Conservation (phyloP, 30 jellyfish, hydroid and myxozoan species). For the Pelagia noctiluca region DNA sequence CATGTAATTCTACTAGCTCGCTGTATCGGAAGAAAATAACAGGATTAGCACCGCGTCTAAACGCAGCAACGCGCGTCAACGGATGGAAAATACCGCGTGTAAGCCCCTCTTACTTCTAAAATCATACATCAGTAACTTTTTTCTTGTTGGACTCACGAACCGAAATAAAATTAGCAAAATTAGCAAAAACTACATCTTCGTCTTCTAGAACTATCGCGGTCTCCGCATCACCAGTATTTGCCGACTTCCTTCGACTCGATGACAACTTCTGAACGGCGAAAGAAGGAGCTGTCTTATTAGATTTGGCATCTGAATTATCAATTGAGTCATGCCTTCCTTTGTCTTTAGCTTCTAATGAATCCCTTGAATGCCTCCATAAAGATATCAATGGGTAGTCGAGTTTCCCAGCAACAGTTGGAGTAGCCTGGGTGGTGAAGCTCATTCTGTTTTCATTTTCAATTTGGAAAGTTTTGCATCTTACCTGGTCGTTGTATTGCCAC, state of each 20-base stretch:
- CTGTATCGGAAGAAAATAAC: too few species aligned
- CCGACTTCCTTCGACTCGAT: slow-evolving; percentile 63
- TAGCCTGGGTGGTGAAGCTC: slow-evolving; percentile 18
- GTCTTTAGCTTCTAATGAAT: not conserved
- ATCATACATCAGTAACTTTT: slow-evolving; percentile 14
- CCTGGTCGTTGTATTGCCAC: slow-evolving; percentile 53
- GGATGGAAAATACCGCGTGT: too few species aligned
- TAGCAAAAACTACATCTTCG: slow-evolving; percentile 25
- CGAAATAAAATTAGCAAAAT: slow-evolving; percentile 3
- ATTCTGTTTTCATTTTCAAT: not conserved
- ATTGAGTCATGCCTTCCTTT: not conserved
- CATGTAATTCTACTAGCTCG: too few species aligned
- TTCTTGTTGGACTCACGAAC: slow-evolving; percentile 29
- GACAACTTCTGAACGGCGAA: slow-evolving; percentile 13
- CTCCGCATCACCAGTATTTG: slow-evolving; percentile 18
- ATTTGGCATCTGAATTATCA: not conserved
- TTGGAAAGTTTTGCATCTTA: slow-evolving; percentile 13
- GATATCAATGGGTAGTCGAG: slow-evolving; percentile 26
- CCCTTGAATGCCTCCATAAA: not conserved
- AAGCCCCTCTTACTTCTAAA: not conserved
- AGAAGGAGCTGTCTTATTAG: slow-evolving; percentile 2
- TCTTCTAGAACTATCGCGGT: slow-evolving; percentile 11
- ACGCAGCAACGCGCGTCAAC: too few species aligned
- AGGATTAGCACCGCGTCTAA: too few species aligned
- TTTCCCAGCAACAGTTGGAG: slow-evolving; percentile 25